Evolutionary conservation across 2,797 vertebrate species (phyloP), one percentile per base, ranked within the genome.

Genomic region (Ctenochaetus hawaiiensis): DNA sequence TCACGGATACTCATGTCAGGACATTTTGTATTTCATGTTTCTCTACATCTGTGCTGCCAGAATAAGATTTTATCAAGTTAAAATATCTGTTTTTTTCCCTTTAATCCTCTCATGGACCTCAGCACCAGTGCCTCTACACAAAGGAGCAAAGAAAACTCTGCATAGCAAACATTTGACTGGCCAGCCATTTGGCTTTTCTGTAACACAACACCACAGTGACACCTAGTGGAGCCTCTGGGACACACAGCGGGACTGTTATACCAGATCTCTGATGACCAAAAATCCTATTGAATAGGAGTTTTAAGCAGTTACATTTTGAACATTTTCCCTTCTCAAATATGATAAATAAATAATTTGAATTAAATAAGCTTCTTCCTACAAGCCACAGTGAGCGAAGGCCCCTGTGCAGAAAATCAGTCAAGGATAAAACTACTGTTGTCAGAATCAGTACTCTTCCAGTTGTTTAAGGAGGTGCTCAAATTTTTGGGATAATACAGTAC

Each of bases 191-290:
- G 39, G 23, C 6, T 34, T 56, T 75, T 23, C 6, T 10, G 23
- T 34, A 62, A 75, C 61, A 51, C 22, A 18, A 52, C 82, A 16
- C 87, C 83, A 89, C 82, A 82, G 2, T 67, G 91, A 90, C 92
- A 86, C 77, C 90, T 88, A 71, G 88, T 90, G 93, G 89, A 71
- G 53, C 7, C 17, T 0, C 1, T 12, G 26, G 39, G 69, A 48
- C 49, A 45, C 48, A 71, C 41, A 59, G 18, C 9, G 20, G 17
- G 44, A 45, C 39, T 23, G 2, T 5, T 11, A 30, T 8, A 56
- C 20, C n/a, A 3, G 1, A 12, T 8, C 30, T 34, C 17, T 18
- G 3, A 8, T 22, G 6, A 20, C 6, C 20, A 23, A 58, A 43
- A 43, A 70, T 5, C 13, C 8, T 8, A 61, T 44, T 20, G 18